These are phyloP conservation scores for Palaemon carinicauda DNA, from an alignment of 1,140 invertebrate genomes.

Conservation along the genomic window DNA sequence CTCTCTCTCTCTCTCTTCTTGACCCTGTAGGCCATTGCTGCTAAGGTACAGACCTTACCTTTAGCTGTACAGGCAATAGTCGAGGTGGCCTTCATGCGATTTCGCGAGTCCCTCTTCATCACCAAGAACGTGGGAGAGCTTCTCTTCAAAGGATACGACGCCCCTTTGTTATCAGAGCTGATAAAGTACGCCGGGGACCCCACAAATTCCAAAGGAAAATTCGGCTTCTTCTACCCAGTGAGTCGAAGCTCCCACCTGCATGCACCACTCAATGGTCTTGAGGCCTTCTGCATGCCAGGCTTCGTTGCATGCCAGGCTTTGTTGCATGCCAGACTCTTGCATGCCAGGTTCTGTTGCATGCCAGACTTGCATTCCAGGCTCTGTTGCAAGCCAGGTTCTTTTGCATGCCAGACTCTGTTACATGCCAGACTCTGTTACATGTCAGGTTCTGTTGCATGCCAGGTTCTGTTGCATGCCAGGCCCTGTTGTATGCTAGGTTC, in stretches of 20 bases:
- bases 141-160: conserved; percentile 79
- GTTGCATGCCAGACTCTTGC: not conserved
- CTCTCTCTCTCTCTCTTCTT: not conserved
- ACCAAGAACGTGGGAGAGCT: conserved; percentile 75
- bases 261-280: no score
- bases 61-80: not conserved
- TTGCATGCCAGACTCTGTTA: no score
- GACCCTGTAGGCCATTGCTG: conserved; percentile 5
- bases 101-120: conserved; percentile 67
- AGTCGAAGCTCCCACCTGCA: not conserved
- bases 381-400: not conserved
- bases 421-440: no score
- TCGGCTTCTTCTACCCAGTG: conserved; percentile 45
- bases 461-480: not conserved
- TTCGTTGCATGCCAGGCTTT: not conserved
- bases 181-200: conserved; percentile 22
- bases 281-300: not conserved
- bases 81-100: conserved; percentile 12
- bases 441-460: not conserved
- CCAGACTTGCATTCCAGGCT: not conserved
- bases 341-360: not conserved
- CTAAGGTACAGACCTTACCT: not conserved
- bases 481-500: not conserved
- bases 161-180: conserved; percentile 69
- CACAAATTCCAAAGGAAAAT: conserved; percentile 18